Evolutionary conservation across 2,113 vertebrate genomes (phyloP), one percentile per base, ranked within the genome.

Genomic region (Grammomys surdaster): DNA sequence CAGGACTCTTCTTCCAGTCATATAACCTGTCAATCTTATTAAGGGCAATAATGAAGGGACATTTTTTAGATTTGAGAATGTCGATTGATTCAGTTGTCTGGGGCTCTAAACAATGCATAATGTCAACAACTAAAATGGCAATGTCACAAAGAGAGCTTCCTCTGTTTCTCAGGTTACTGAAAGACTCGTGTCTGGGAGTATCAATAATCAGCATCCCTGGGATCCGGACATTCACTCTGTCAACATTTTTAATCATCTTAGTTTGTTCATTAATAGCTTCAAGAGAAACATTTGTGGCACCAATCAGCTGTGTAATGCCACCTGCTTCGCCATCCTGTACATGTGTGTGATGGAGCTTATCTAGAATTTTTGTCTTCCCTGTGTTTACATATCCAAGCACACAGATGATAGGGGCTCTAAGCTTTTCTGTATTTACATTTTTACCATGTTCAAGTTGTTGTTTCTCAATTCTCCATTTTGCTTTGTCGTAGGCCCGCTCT

Each of bases 31-130:
- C 99, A 72, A 99, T 98, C 99, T 99, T 40, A 40, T 40, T 40
- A 40, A 40, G 40, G 2, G 40, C 40, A 40, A 40, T 2, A 40
- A 40, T 40, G 40, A 40, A 40, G 40, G 40, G 40, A 40, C 40
- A 40, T 98, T 99, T 99, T 98, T 99, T 99, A 48, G 99, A 99
- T 98, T 99, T 99, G 93, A 99, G 97, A 86, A 99, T 98, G 98
- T 99, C 99, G 98, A 99, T 99, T 96, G 99, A 99, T 98, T 99
- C 99, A 89, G 99, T 99, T n/a, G 99, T 99, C 98, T 99, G 99
- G 0, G 99, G 99, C 98, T 99, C 99, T 98, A 99, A 98, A 90
- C 99, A 99, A 96, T 99, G 99, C 99, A 99, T 99, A 97, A 99
- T 99, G 98, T 99, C 99, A 97, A 99, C 99, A 97, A 99, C 99